phyloP scores from a whole-genome alignment of 2,113 vertebrate species.

The Chinchilla lanigera region DNA sequence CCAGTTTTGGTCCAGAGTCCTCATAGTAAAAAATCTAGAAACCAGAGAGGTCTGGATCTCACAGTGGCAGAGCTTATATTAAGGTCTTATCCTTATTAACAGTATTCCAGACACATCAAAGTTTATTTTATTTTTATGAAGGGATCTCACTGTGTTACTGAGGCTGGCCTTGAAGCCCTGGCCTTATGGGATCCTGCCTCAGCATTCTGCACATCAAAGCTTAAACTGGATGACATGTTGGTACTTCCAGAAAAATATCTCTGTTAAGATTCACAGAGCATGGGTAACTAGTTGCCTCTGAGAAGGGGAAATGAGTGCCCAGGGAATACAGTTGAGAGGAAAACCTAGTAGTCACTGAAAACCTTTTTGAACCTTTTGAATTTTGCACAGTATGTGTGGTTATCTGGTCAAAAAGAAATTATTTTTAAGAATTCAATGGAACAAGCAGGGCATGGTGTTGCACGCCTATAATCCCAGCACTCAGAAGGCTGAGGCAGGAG shows the following conservation, averaged over 20 bases:
- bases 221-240: neutral
- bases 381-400: neutral
- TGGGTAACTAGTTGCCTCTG: neutral
- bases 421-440: neutral
- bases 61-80: neutral
- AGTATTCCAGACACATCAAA: neutral
- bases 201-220: neutral
- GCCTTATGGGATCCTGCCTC: neutral
- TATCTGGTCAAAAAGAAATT: constrained; percentile 37
- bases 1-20: neutral
- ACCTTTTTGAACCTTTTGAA: neutral
- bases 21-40: neutral
- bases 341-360: neutral
- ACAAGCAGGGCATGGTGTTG: neutral
- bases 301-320: neutral
- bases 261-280: neutral
- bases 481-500: neutral
- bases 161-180: neutral
- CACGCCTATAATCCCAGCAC: neutral
- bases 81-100: neutral
- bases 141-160: neutral
- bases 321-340: neutral
- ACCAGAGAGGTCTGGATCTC: neutral
- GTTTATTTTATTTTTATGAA: neutral
- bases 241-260: neutral